Conservation (phyloP, 2,797 vertebrate species). For the Molossus alvarezi region DNA sequence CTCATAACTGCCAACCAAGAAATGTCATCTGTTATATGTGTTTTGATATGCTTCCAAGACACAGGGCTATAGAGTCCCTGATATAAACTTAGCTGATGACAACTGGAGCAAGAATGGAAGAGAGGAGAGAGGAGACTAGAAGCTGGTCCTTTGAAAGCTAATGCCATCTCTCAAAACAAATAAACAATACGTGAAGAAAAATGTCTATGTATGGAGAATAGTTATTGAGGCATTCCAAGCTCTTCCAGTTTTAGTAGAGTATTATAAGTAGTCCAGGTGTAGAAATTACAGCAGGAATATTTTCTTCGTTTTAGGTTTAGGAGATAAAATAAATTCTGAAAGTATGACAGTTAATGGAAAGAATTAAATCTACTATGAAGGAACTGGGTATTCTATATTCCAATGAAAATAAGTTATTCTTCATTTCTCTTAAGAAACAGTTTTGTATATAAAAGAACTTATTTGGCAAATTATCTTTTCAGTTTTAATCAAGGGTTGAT, state of each 20-base stretch:
- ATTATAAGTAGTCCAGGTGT: not conserved
- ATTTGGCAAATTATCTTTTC: conserved; percentile 10
- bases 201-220: not conserved
- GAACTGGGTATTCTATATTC: not conserved
- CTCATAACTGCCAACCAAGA: conserved; percentile 16
- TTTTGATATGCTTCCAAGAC: conserved; percentile 54
- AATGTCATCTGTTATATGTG: not conserved
- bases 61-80: not conserved
- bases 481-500: conserved; percentile 26
- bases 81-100: not conserved
- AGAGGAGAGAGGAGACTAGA: not conserved
- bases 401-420: conserved; percentile 59
- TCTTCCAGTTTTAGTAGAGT: not conserved
- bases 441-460: conserved; percentile 22
- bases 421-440: conserved; percentile 54
- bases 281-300: conserved; percentile 33
- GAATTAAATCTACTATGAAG: conserved; percentile 34
- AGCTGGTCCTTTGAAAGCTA: not conserved
- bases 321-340: conserved; percentile 40
- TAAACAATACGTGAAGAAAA: conserved; percentile 37
- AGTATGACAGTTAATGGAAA: conserved; percentile 4
- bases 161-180: conserved; percentile 45
- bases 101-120: not conserved
- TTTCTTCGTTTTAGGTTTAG: not conserved
- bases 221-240: not conserved